Percentiles rank a stretch among this genome's conserved stretches.
Conservation (phyloP, 2,113 vertebrate genomes). For the Brachirus orientalis region DNA sequence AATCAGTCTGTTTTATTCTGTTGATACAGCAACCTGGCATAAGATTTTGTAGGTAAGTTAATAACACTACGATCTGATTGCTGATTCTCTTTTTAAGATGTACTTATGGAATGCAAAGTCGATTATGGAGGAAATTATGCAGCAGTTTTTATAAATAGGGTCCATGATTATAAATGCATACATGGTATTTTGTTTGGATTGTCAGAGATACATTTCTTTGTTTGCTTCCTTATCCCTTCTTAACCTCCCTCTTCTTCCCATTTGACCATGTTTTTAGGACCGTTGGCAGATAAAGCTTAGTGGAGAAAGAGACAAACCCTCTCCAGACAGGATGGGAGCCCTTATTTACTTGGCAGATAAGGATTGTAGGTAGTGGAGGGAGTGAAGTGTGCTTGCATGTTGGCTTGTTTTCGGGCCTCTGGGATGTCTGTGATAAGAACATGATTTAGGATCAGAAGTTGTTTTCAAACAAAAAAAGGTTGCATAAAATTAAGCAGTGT, state of each 20-base stretch:
- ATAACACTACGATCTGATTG: no score
- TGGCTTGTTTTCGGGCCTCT: slow-evolving; percentile 62
- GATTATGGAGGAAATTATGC: no score
- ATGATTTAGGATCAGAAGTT: slow-evolving; percentile 22
- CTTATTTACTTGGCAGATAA: slow-evolving; percentile 73
- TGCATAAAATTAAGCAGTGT: background rate
- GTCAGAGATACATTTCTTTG: slow-evolving; percentile 14
- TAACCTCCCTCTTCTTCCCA: slow-evolving; percentile 16
- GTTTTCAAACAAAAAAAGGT: slow-evolving; percentile 34
- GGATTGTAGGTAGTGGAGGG: slow-evolving; percentile 55
- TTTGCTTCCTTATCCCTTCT: slow-evolving; percentile 3
- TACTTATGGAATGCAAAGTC: no score
- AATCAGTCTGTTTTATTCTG: background rate
- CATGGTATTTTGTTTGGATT: slow-evolving; percentile 27
- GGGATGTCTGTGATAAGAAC: slow-evolving; percentile 71
- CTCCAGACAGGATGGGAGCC: slow-evolving; percentile 64
- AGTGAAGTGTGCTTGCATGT: slow-evolving; percentile 50
- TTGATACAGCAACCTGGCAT: background rate
- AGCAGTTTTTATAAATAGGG: slow-evolving; percentile 19
- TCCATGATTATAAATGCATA: background rate
- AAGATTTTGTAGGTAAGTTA: background rate
- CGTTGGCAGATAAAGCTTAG: slow-evolving; percentile 39
- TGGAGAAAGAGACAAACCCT: slow-evolving; percentile 54
- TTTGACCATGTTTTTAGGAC: slow-evolving; percentile 24
- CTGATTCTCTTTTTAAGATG: no score